Conservation (phyloP, 2,113 vertebrate genomes). For the Sinosuthora webbiana region DNA sequence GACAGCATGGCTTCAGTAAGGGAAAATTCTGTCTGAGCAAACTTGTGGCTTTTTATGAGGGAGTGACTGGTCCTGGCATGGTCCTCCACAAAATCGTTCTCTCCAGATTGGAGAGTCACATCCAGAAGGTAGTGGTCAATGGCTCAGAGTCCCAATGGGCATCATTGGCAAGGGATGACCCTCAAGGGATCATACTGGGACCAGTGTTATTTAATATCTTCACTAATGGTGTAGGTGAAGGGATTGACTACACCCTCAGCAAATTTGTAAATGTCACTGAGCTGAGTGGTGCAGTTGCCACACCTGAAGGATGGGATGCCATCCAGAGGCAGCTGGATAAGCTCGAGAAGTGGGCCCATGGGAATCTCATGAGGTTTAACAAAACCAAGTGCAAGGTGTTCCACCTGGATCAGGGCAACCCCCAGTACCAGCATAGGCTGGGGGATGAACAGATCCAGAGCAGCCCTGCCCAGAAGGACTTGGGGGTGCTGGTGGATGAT, state of each 20-base stretch:
- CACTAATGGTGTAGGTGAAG: not conserved
- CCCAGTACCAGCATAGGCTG: rapidly evolving
- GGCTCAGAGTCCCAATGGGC: not conserved
- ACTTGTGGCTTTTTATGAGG: not conserved
- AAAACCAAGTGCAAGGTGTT: not conserved
- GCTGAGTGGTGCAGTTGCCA: not conserved
- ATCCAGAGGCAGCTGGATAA: not conserved
- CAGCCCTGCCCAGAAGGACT: not conserved
- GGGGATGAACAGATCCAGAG: not conserved
- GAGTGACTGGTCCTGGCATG: not conserved
- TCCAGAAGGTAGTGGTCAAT: not conserved
- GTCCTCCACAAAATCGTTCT: not conserved
- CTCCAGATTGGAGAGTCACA: not conserved
- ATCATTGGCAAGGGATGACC: not conserved
- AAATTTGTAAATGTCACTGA: not conserved
- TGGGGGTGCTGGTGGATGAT: not conserved
- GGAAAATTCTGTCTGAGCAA: not conserved
- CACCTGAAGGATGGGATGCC: not conserved
- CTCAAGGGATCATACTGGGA: not conserved
- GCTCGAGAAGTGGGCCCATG: rapidly evolving
- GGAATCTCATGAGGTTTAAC: not conserved
- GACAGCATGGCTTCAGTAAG: not conserved
- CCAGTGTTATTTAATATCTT: not conserved
- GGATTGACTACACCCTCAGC: not conserved
- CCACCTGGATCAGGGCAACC: rapidly evolving